phyloP scores from a whole-genome alignment of 2,888 invertebrate genomes.

The Chrysolina haemoptera region DNA sequence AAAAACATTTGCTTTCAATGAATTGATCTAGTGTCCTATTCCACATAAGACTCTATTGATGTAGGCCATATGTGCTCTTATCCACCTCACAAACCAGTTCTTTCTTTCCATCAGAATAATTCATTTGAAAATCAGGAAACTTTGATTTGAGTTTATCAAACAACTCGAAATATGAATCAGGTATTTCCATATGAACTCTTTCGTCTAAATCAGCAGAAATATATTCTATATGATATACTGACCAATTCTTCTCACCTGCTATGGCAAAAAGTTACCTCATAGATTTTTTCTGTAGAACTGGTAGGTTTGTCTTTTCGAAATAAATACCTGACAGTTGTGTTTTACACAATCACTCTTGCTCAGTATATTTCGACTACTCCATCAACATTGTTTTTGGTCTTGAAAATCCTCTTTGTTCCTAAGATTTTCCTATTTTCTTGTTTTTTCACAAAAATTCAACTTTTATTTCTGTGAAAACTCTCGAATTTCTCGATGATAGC shows the following conservation, averaged over 20 bases:
- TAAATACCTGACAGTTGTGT: neutral
- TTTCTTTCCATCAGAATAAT: too few relatives aligned
- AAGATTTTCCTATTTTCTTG: neutral
- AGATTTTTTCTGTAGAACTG: neutral
- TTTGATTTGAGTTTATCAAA: too few relatives aligned
- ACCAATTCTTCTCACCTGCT: neutral
- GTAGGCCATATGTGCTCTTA: too few relatives aligned
- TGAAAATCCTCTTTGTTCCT: neutral
- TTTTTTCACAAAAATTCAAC: neutral
- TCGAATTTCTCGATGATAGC: neutral
- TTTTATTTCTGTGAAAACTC: neutral
- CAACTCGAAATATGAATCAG: too few relatives aligned
- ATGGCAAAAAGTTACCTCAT: neutral
- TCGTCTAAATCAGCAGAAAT: too few relatives aligned
- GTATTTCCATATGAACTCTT: too few relatives aligned
- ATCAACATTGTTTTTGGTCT: neutral
- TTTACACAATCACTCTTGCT: neutral
- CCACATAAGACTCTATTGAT: slow-evolving; percentile 29
- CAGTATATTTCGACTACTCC: neutral
- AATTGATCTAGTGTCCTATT: slow-evolving; percentile 11
- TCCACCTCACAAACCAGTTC: too few relatives aligned
- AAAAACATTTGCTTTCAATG: neutral
- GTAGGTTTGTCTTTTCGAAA: neutral
- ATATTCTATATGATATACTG: slow-evolving; percentile 3
- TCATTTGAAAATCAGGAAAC: too few relatives aligned